Percentiles rank a stretch among this genome's conserved stretches.
Conservation (phyloP, 2,797 vertebrate genomes). For the Poecilia picta region DNA sequence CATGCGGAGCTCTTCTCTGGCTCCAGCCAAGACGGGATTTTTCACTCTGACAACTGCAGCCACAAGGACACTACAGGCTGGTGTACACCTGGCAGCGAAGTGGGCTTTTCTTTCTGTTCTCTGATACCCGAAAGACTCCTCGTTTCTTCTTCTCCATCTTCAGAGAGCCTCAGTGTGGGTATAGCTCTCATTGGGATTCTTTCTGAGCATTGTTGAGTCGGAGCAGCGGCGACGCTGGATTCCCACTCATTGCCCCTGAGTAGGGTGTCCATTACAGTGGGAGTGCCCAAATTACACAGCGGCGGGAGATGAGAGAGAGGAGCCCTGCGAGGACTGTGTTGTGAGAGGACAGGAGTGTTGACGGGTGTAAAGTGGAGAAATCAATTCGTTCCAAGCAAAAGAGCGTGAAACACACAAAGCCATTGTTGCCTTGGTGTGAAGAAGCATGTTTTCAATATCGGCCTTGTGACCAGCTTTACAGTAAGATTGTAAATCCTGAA, state of each 20-base stretch:
- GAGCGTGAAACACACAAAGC: constrained; percentile 21
- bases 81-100: constrained; percentile 18
- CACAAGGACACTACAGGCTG: constrained; percentile 23
- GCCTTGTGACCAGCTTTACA: constrained; percentile 5
- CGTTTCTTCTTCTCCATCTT: constrained; percentile 15
- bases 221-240: constrained; percentile 31
- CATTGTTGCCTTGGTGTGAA: constrained; percentile 11
- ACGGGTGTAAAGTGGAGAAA: constrained; percentile 31
- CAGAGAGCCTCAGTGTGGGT: constrained; percentile 16
- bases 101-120: constrained; percentile 14
- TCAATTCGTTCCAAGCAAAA: constrained; percentile 43
- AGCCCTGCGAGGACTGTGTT: constrained; percentile 45
- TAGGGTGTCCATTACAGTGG: constrained; percentile 67
- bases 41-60: constrained; percentile 43
- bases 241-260: constrained; percentile 52
- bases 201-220: constrained; percentile 27
- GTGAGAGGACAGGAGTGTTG: background rate
- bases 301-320: constrained; percentile 48
- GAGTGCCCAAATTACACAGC: constrained; percentile 63
- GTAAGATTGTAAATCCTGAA: constrained; percentile 10
- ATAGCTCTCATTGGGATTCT: constrained; percentile 45
- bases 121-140: constrained; percentile 9
- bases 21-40: constrained; percentile 22
- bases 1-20: constrained; percentile 14
- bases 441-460: constrained; percentile 15